phyloP scores from a whole-genome alignment of 1,140 invertebrate species.

The Leptinotarsa texana region DNA sequence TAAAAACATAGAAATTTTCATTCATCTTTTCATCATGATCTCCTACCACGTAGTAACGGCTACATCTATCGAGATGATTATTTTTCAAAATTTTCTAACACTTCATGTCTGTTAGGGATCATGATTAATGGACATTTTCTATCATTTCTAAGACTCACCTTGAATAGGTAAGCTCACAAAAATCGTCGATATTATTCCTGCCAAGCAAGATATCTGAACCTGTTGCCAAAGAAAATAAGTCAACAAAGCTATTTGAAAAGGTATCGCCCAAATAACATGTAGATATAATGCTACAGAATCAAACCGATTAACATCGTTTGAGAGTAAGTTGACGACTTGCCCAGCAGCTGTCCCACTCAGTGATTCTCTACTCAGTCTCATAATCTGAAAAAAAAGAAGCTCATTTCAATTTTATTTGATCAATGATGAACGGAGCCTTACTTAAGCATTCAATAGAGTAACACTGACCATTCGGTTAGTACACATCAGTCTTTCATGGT shows the following conservation, averaged over 20 bases:
- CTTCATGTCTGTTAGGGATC: slow-evolving; percentile 44
- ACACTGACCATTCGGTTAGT: background rate
- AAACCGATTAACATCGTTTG: slow-evolving; percentile 76
- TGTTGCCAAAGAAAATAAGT: slow-evolving; percentile 70
- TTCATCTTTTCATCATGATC: too few relatives aligned
- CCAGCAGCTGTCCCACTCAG: slow-evolving; percentile 74
- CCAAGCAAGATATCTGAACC: slow-evolving; percentile 69
- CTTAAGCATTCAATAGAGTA: background rate
- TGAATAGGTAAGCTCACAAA: slow-evolving; percentile 70
- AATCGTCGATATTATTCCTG: slow-evolving; percentile 68
- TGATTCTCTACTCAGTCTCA: slow-evolving; percentile 67
- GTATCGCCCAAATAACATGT: slow-evolving; percentile 71
- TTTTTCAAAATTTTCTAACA: background rate
- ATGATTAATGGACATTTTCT: slow-evolving; percentile 41
- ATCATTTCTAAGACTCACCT: slow-evolving; percentile 49
- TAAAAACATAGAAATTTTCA: too few relatives aligned
- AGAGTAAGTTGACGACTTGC: slow-evolving; percentile 82
- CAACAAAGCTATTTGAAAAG: slow-evolving; percentile 64
- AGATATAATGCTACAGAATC: slow-evolving; percentile 65
- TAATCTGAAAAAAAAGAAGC: slow-evolving; percentile 55
- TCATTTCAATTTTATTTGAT: slow-evolving; percentile 15
- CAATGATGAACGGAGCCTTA: background rate
- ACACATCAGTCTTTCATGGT: too few relatives aligned
- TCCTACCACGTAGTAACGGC: too few relatives aligned
- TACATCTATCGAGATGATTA: background rate